Evolutionary conservation across 2,797 vertebrate genomes (phyloP).

Genomic region (Girardinus metallicus): DNA sequence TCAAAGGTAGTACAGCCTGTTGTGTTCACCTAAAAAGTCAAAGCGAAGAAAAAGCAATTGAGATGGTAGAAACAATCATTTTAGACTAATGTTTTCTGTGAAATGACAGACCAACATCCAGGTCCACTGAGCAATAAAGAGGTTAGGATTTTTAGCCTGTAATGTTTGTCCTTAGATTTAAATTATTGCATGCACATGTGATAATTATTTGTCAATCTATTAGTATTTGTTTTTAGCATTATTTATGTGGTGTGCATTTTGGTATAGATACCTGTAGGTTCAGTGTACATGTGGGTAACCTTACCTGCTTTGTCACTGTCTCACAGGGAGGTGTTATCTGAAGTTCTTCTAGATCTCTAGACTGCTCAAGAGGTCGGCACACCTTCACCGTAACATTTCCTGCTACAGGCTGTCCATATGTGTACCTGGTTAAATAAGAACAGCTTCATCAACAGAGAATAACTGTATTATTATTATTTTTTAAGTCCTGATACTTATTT

Average conservation of each 20-base stretch:
- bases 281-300: not conserved
- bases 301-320: slow-evolving; percentile 49
- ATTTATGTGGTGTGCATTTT: not conserved
- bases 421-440: slow-evolving; percentile 53
- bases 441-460: not conserved
- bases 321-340: slow-evolving; percentile 15
- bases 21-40: slow-evolving; percentile 3
- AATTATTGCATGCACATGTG: too few species aligned
- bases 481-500: not conserved
- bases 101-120: too few species aligned
- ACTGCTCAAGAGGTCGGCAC: slow-evolving; percentile 30
- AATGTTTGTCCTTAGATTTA: too few species aligned
- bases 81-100: not conserved
- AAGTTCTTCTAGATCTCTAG: fast-evolving
- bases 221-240: too few species aligned
- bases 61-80: not conserved
- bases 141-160: too few species aligned
- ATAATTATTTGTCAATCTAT: too few species aligned
- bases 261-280: not conserved
- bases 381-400: slow-evolving; percentile 36
- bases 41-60: not conserved
- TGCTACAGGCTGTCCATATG: slow-evolving; percentile 68
- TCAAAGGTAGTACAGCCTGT: slow-evolving; percentile 23
- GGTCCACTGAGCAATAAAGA: too few species aligned
- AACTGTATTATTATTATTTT: not conserved